Conservation (phyloP, 2,888 invertebrate species). For the Tridacna crocea region DNA sequence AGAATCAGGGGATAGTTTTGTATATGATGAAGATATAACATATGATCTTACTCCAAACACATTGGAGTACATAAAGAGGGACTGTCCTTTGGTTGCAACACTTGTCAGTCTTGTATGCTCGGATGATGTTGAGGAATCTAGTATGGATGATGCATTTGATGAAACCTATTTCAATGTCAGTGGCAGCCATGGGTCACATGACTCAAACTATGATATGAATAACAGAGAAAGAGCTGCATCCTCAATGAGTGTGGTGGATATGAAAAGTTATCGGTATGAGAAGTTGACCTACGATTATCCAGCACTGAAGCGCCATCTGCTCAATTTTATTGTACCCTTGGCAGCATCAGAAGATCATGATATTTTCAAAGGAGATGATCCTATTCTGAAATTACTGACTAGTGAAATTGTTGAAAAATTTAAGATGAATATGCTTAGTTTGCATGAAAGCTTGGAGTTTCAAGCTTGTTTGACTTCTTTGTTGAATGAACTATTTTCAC, state of each 20-base stretch:
- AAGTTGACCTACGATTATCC: constrained; percentile 78
- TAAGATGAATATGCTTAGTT: constrained; percentile 77
- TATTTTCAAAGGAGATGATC: constrained; percentile 73
- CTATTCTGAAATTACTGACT: constrained; percentile 78
- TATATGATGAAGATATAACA: constrained; percentile 45
- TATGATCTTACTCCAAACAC: constrained; percentile 77
- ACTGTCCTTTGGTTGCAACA: constrained; percentile 79
- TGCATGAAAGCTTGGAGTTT: constrained; percentile 74
- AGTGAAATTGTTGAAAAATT: constrained; percentile 75
- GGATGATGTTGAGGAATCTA: constrained; percentile 75
- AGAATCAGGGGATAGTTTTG: constrained; percentile 27
- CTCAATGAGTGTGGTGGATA: constrained; percentile 78
- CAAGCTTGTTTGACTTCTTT: constrained; percentile 69
- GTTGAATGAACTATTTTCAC: constrained; percentile 67
- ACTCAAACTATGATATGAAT: constrained; percentile 21
- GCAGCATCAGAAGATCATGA: constrained; percentile 77
- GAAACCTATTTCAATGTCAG: constrained; percentile 71
- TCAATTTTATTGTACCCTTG: constrained; percentile 76
- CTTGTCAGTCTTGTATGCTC: constrained; percentile 80
- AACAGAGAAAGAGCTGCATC: constrained; percentile 66
- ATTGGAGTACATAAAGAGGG: constrained; percentile 78
- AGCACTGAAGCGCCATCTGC: constrained; percentile 75
- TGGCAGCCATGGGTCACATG: constrained; percentile 40
- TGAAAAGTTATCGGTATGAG: constrained; percentile 80
- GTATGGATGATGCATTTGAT: constrained; percentile 70